Base-by-base conservation (phyloP, 2,797 vertebrate genomes). In the Zonotrichia albicollis region DNA sequence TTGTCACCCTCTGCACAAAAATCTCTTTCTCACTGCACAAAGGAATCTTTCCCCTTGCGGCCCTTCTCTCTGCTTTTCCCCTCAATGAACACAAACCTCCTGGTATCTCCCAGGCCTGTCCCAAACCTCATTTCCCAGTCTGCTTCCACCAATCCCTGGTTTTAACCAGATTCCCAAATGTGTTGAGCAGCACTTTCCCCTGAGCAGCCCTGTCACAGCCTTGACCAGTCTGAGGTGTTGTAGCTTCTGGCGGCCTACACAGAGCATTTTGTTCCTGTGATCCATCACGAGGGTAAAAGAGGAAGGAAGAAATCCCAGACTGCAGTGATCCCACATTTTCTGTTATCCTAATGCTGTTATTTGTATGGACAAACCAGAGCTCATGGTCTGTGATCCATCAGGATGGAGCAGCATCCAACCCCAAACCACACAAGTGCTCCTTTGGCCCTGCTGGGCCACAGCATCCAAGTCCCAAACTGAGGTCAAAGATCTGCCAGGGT, bases 381-480 rank as follows among this genome's bases (percentile, higher is more conserved):
- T 80, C 16, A 3, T 6, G 30, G 9, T 22, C 36, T 42, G 25
- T 50, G 51, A 18, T 58, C 66, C 6, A 0, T 15, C 0, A 0
- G 60, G 67, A 45, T 1, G 10, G 55, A 78, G 51, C 46, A 75
- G 38, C 50, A 36, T 36, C 36, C 36, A 30, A 57, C 20, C 57
- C 46, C 25, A 71, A 82, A 51, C 6, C 16, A 21, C 21, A 2
- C 32, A 12, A 1, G 1, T 10, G 15, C 9, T 64, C 53, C 50
- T 78, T 83, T 50, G 36, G 34, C 66, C 42, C 27, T 45, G 5
- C 42, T 0, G 0, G 0, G 13, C 23, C 45, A 55, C 48, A 79
- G 42, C 65, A 54, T 3, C 0, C 0, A 68, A 20, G 29, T 55
- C 53, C 51, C 23, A 87, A 77, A 66, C 3, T 65, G 78, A 87